Evolutionary conservation across 1,140 invertebrate genomes (phyloP).

Genomic region (Telenomus remus): DNA sequence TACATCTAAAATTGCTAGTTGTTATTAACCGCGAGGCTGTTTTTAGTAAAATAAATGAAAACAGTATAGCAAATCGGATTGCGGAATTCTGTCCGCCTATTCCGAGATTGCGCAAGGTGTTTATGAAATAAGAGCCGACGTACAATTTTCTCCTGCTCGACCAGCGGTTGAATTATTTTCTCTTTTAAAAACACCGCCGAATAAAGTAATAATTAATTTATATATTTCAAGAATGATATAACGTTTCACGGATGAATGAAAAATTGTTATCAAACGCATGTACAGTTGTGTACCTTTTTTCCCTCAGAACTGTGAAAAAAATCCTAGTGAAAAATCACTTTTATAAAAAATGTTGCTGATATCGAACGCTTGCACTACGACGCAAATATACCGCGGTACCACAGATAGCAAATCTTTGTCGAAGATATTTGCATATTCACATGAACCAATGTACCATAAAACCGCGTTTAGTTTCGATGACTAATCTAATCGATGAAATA

Average conservation of each 20-base stretch:
- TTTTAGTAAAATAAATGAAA: too few species aligned
- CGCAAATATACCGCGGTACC: not conserved
- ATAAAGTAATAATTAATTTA: constrained; percentile 21
- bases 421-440: constrained; percentile 16
- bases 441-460: not conserved
- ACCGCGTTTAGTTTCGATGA: constrained; percentile 4
- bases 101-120: constrained; percentile 9
- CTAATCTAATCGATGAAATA: too few species aligned
- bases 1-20: constrained; percentile 34
- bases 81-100: too few species aligned
- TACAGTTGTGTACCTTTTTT: not conserved
- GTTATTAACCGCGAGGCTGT: constrained; percentile 15
- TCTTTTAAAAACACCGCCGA: not conserved
- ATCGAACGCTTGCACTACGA: constrained; percentile 1
- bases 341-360: constrained; percentile 12
- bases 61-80: too few species aligned
- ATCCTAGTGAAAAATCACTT: not conserved
- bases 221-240: not conserved
- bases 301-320: constrained; percentile 1
- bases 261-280: constrained; percentile 15
- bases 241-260: constrained; percentile 17
- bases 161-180: constrained; percentile 2
- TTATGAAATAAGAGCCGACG: constrained; percentile 12
- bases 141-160: constrained; percentile 14
- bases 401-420: constrained; percentile 6